phyloP scores from a whole-genome alignment of 2,113 vertebrate genomes.

The Gavia stellata region DNA sequence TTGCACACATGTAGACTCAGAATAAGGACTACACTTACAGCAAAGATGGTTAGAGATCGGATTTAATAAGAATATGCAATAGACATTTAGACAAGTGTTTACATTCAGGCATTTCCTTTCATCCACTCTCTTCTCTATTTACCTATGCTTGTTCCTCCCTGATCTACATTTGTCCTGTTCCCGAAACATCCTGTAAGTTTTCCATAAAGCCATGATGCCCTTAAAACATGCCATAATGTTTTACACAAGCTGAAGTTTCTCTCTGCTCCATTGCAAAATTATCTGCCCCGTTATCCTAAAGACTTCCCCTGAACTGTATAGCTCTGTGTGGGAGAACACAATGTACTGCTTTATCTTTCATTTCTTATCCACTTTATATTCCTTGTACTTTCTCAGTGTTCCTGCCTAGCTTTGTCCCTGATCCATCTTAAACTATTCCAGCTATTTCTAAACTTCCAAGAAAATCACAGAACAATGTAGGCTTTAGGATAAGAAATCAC shows the following conservation, averaged over 20 bases:
- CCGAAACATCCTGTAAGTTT: neutral
- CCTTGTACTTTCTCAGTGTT: neutral
- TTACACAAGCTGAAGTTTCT: neutral
- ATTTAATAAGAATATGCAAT: neutral
- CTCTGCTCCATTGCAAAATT: neutral
- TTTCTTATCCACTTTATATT: neutral
- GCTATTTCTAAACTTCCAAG: neutral
- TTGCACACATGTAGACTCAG: neutral
- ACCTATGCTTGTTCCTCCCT: neutral
- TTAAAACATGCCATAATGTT: neutral
- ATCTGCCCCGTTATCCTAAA: neutral
- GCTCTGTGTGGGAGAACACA: neutral
- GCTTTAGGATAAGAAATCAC: neutral
- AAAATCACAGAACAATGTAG: neutral
- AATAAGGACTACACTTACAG: neutral
- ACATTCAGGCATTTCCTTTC: neutral
- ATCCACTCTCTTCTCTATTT: neutral
- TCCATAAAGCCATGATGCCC: neutral
- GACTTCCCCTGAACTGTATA: neutral
- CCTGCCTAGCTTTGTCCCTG: neutral
- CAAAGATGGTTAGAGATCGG: neutral
- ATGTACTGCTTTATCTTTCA: neutral
- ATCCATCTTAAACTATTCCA: neutral
- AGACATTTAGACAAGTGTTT: neutral
- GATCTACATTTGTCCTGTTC: fast-evolving